These are phyloP conservation scores for Lasiommata megera DNA, from an alignment of 2,888 invertebrate genomes.

Conservation along the genomic window DNA sequence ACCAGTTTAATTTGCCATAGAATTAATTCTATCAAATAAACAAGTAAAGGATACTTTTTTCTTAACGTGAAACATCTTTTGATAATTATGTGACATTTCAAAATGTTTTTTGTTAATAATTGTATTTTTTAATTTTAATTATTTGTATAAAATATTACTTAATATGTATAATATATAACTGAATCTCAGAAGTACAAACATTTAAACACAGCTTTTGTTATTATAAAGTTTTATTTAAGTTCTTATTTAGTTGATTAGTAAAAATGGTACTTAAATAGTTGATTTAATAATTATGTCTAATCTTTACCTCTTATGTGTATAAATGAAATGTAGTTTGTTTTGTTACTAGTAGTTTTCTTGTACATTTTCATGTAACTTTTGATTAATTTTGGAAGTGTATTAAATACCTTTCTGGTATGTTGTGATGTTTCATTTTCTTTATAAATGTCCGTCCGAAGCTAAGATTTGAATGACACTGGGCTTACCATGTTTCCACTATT, in stretches of 20 bases:
- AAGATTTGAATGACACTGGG: no score
- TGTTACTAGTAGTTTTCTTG: constrained; percentile 31
- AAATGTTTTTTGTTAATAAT: neutral
- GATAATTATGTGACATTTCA: neutral
- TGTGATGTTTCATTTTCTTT: neutral
- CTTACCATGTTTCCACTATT: no score
- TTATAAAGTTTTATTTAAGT: constrained; percentile 16
- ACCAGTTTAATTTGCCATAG: no score
- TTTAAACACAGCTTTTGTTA: constrained; percentile 13
- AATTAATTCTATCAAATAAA: no score
- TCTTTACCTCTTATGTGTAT: constrained; percentile 34
- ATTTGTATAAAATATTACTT: neutral
- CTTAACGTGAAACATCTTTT: neutral
- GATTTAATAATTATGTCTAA: constrained; percentile 27
- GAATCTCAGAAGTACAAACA: constrained; percentile 24
- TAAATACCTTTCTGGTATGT: constrained; percentile 45
- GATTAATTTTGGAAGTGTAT: constrained; percentile 42
- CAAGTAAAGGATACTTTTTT: no score
- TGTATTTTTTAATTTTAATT: neutral
- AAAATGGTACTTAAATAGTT: constrained; percentile 58
- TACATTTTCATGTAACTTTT: constrained; percentile 24
- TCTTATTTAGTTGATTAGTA: constrained; percentile 21
- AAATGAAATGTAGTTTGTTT: constrained; percentile 28
- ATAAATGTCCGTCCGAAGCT: no score
- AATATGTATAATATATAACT: neutral